Conservation (phyloP, 2,888 invertebrate species). For the Endotricha flammealis region DNA sequence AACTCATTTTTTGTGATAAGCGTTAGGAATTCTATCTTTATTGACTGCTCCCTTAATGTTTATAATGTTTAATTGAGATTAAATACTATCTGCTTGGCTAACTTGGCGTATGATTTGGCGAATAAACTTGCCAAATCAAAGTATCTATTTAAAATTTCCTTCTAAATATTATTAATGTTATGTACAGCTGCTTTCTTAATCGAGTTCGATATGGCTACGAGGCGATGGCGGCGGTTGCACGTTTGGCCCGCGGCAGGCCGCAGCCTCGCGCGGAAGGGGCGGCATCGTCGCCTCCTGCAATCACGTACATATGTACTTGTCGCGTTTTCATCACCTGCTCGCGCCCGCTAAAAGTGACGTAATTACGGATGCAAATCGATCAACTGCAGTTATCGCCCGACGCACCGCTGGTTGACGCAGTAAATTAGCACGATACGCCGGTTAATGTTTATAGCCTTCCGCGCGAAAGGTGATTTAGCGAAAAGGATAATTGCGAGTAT, state of each 20-base stretch:
- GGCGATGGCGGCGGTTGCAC: not conserved
- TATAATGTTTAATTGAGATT: not conserved
- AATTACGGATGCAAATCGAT: constrained; percentile 77
- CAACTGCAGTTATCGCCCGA: constrained; percentile 63
- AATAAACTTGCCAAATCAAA: not conserved
- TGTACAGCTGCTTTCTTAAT: not conserved
- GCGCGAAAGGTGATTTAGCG: constrained; percentile 50
- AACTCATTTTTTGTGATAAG: constrained; percentile 36
- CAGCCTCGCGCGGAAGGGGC: constrained; percentile 44
- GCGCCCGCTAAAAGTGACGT: constrained; percentile 71
- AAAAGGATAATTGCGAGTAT: constrained; percentile 55
- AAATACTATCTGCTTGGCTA: not conserved
- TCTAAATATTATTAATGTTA: too few relatives aligned
- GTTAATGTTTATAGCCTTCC: constrained; percentile 67
- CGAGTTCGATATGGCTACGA: not conserved
- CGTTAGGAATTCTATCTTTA: not conserved
- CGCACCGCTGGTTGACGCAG: constrained; percentile 64
- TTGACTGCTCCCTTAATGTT: not conserved
- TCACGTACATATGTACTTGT: constrained; percentile 72
- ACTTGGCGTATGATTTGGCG: not conserved
- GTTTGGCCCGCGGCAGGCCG: not conserved
- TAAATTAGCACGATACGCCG: constrained; percentile 69
- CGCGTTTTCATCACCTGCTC: constrained; percentile 75
- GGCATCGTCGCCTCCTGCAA: constrained; percentile 52
- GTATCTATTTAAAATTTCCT: not conserved